phyloP scores from a whole-genome alignment of 2,888 invertebrate species.

The Pherbina coryleti region DNA sequence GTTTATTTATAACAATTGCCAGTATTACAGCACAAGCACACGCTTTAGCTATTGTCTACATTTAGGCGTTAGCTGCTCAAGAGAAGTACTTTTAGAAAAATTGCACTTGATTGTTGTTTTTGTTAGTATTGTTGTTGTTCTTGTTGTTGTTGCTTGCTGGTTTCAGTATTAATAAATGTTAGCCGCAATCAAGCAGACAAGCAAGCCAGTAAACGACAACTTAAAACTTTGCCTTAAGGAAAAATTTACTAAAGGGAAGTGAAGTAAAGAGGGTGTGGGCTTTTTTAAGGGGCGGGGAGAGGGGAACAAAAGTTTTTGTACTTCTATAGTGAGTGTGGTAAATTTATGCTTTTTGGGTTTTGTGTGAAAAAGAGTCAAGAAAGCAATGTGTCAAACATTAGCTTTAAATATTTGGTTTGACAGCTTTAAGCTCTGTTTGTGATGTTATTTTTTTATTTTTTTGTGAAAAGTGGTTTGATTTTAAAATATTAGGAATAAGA shows the following conservation, averaged over 20 bases:
- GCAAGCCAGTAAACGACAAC: not conserved
- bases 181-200: not conserved
- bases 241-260: not conserved
- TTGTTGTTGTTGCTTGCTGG: not conserved
- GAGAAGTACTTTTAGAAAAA: constrained; percentile 4
- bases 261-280: not conserved
- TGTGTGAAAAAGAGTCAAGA: too few species aligned
- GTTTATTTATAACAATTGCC: not conserved
- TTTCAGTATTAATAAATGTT: constrained; percentile 21
- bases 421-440: not conserved
- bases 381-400: not conserved
- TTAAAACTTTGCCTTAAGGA: constrained; percentile 13
- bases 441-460: too few species aligned
- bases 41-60: not conserved
- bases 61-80: not conserved
- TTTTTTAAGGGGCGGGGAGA: not conserved
- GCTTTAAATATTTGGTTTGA: not conserved
- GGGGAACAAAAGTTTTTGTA: not conserved
- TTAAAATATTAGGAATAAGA: too few species aligned
- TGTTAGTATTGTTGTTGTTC: not conserved
- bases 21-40: too few species aligned
- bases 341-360: not conserved
- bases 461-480: too few species aligned
- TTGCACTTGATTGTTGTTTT: constrained; percentile 19
- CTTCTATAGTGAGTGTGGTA: not conserved